A percentile compares a stretch with the other conserved stretches of the same genome.
Conservation (phyloP, 1,140 invertebrate species). For the Branchinecta lynchi region DNA sequence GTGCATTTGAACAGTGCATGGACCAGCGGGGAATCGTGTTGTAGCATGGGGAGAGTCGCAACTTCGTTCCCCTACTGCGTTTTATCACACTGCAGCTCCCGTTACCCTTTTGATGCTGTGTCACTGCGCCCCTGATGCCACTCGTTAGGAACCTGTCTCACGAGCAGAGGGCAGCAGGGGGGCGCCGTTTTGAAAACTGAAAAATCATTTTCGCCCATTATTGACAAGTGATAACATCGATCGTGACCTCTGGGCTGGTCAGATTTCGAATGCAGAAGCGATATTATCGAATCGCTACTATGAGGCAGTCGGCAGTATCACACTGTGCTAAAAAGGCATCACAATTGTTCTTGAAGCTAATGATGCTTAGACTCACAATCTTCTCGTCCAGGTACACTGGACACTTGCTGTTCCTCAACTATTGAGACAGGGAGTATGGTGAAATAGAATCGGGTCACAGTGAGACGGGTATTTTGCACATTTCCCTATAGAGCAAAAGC, state of each 20-base stretch:
- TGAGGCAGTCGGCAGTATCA: too few species aligned
- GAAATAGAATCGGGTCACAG: too few species aligned
- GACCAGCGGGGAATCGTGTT: not conserved
- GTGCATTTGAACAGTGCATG: conserved; percentile 2
- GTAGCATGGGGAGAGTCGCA: not conserved
- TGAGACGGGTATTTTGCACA: too few species aligned
- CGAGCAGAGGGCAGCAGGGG: not conserved
- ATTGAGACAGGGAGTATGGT: too few species aligned
- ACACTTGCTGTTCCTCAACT: too few species aligned
- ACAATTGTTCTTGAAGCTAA: too few species aligned
- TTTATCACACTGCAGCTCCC: not conserved
- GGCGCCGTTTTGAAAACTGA: not conserved
- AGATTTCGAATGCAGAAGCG: not conserved
- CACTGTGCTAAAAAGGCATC: too few species aligned
- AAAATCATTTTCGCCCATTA: conserved; percentile 8
- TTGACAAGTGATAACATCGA: not conserved
- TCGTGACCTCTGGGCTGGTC: not conserved
- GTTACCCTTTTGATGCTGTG: not conserved
- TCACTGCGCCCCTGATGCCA: not conserved
- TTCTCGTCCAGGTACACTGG: too few species aligned
- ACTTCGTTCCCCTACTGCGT: not conserved
- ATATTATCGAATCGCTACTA: too few species aligned
- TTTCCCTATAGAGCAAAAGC: too few species aligned
- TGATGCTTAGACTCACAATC: too few species aligned
- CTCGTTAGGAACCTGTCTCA: conserved; percentile 6